These are phyloP conservation scores for Tethea ocularis DNA, from an alignment of 2,888 invertebrate genomes.

Conservation along the genomic window DNA sequence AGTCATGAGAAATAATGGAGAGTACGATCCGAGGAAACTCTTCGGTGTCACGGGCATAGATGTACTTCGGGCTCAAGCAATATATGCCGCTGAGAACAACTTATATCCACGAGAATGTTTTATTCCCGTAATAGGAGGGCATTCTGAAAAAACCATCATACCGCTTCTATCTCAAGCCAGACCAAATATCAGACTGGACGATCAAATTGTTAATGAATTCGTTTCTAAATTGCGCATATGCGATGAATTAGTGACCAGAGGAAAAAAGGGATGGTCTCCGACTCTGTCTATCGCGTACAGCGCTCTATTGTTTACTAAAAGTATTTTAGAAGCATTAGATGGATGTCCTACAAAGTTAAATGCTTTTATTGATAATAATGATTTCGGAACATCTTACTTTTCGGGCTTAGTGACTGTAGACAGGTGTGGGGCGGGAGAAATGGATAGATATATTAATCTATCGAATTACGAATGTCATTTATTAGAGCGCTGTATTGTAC, in stretches of 20 bases:
- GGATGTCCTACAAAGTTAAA: slow-evolving; percentile 48
- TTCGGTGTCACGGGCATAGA: slow-evolving; percentile 92
- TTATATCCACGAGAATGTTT: slow-evolving; percentile 85
- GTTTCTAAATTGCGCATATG: slow-evolving; percentile 79
- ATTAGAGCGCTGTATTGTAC: slow-evolving; percentile 53
- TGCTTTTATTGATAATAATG: slow-evolving; percentile 66
- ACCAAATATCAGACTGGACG: slow-evolving; percentile 76
- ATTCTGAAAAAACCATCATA: slow-evolving; percentile 88
- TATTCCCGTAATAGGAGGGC: slow-evolving; percentile 92
- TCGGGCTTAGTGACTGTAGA: slow-evolving; percentile 56
- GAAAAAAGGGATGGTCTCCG: slow-evolving; percentile 84
- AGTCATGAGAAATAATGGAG: slow-evolving; percentile 57
- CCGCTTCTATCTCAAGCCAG: slow-evolving; percentile 89
- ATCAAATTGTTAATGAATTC: slow-evolving; percentile 69
- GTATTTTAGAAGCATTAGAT: slow-evolving; percentile 77
- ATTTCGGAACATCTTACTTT: slow-evolving; percentile 67
- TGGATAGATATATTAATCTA: slow-evolving; percentile 53
- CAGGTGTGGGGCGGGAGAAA: slow-evolving; percentile 50
- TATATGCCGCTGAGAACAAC: slow-evolving; percentile 86
- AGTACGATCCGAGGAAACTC: slow-evolving; percentile 84
- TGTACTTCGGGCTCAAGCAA: slow-evolving; percentile 89
- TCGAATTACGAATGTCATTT: slow-evolving; percentile 56
- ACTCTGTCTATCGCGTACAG: slow-evolving; percentile 87
- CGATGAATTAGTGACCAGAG: slow-evolving; percentile 85
- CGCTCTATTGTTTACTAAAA: slow-evolving; percentile 83